phyloP scores from a whole-genome alignment of 2,888 invertebrate genomes.

The Petrophora chlorosata region DNA sequence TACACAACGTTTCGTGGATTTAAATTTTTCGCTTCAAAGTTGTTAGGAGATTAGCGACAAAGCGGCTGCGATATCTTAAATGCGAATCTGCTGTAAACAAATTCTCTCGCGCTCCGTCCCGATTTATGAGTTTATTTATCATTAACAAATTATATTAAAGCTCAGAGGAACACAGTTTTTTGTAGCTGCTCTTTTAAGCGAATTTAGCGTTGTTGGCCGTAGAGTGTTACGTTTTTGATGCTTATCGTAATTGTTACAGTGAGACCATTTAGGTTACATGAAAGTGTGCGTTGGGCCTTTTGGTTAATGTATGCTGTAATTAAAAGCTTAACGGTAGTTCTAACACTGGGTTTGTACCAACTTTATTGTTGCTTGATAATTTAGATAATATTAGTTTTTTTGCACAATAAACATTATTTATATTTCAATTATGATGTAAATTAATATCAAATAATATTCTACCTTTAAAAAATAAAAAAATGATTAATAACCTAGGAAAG shows the following conservation, averaged over 20 bases:
- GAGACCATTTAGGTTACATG: conserved; percentile 37
- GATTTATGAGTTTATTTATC: conserved; percentile 85
- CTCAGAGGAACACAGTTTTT: conserved; percentile 70
- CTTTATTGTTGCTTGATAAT: background rate
- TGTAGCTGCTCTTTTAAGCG: conserved; percentile 57
- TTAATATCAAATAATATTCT: too few relatives aligned
- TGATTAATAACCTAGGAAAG: too few relatives aligned
- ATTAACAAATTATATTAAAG: conserved; percentile 84
- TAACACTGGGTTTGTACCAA: background rate
- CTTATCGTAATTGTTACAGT: conserved; percentile 63
- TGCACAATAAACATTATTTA: background rate
- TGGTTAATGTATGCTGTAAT: conserved; percentile 19
- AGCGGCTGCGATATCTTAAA: conserved; percentile 81
- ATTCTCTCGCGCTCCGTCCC: conserved; percentile 72
- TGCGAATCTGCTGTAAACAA: conserved; percentile 83
- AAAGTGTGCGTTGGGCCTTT: conserved; percentile 29
- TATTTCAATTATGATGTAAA: too few relatives aligned
- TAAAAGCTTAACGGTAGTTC: conserved; percentile 19
- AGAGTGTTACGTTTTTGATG: conserved; percentile 57
- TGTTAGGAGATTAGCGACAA: conserved; percentile 83
- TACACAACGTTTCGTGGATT: conserved; percentile 62
- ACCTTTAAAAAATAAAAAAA: too few relatives aligned
- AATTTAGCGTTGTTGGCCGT: conserved; percentile 54
- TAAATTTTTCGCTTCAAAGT: conserved; percentile 80
- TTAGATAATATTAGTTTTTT: background rate